A percentile compares a stretch with the other conserved stretches of the same genome.
Conservation (phyloP, 2,113 vertebrate genomes). For the Laterallus jamaicensis region DNA sequence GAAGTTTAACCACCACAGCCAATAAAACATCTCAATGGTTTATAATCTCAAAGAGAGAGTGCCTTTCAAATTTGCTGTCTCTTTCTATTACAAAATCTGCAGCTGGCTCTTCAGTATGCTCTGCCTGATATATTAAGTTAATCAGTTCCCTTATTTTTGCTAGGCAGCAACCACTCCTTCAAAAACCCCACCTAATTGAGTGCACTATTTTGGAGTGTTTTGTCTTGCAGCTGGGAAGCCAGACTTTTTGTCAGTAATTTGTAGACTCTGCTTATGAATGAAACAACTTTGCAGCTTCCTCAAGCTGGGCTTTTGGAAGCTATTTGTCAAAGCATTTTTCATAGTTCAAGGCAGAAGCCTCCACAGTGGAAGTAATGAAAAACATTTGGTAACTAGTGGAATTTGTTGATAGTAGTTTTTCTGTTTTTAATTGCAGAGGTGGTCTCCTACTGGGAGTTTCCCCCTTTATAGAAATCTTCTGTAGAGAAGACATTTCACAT, state of each 20-base stretch:
- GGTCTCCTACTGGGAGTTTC: conserved; percentile 52
- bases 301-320: conserved; percentile 52
- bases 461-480: conserved; percentile 26
- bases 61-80: conserved; percentile 5
- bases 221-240: conserved; percentile 66
- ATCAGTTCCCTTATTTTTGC: conserved; percentile 59
- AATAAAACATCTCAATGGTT: neutral
- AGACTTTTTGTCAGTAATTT: conserved; percentile 47
- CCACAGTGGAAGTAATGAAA: conserved; percentile 48
- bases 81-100: conserved; percentile 20
- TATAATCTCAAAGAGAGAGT: neutral
- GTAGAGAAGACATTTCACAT: neutral
- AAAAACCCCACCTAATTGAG: conserved; percentile 49
- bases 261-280: conserved; percentile 34
- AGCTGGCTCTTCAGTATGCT: conserved; percentile 38
- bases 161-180: conserved; percentile 47
- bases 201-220: conserved; percentile 46
- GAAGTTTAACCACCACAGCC: neutral
- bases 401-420: conserved; percentile 59
- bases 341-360: conserved; percentile 52
- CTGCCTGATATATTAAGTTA: conserved; percentile 14
- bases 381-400: conserved; percentile 42
- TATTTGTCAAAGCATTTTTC: conserved; percentile 48
- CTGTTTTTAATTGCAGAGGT: conserved; percentile 57
- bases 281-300: conserved; percentile 56